Evolutionary conservation across 2,888 invertebrate genomes (phyloP).

Genomic region (Lamproptera curius): DNA sequence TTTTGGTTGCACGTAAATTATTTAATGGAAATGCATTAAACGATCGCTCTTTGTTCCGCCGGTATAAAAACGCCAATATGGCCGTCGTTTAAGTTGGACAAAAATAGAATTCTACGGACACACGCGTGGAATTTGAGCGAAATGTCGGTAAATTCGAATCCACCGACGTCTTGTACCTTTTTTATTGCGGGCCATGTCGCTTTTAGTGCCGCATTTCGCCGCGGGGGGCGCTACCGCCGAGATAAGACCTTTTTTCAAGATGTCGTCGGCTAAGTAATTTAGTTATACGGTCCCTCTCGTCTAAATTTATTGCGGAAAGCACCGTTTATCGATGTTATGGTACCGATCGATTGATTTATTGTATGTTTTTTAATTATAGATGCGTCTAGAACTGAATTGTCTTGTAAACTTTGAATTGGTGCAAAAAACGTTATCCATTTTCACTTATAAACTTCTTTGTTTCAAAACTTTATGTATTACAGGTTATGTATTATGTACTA

Average conservation of each 20-base stretch:
- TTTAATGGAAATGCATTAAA: conserved; percentile 7
- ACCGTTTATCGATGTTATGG: conserved; percentile 6
- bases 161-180: conserved; percentile 16
- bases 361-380: conserved; percentile 10
- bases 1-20: too few species aligned
- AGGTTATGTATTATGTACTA: too few species aligned
- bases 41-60: conserved; percentile 11
- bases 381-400: background rate
- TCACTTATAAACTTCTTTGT: too few species aligned
- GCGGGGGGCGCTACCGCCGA: conserved; percentile 31
- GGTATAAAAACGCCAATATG: conserved; percentile 13
- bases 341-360: conserved; percentile 17
- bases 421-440: too few species aligned
- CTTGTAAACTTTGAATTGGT: too few species aligned
- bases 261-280: conserved; percentile 29
- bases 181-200: conserved; percentile 15
- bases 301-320: conserved; percentile 33
- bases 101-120: conserved; percentile 19
- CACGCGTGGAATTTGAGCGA: conserved; percentile 21
- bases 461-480: too few species aligned
- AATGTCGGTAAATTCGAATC: conserved; percentile 21
- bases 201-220: conserved; percentile 18
- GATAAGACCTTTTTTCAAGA: conserved; percentile 18
- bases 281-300: conserved; percentile 40
- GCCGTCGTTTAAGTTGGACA: conserved; percentile 10